Evolutionary conservation across 1,140 invertebrate genomes (phyloP), one percentile per base, ranked within the genome.

Genomic region (Drosophila repletoides): DNA sequence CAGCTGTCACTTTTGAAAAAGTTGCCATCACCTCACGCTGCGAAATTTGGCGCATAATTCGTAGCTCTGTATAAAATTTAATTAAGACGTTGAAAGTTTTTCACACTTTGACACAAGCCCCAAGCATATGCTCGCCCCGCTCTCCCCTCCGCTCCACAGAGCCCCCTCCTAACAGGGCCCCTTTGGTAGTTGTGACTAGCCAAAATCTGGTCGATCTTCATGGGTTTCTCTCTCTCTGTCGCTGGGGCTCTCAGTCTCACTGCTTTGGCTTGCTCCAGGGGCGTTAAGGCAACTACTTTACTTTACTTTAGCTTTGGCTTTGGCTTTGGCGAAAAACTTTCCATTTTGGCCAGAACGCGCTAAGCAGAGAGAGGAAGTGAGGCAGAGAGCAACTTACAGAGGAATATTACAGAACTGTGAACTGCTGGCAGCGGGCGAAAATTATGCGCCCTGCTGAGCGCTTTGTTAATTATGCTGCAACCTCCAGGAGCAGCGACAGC

Each of bases 1-100:
- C 79, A 86, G 79, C 79, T 83, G 79, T 84, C 79, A 83, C 80
- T 86, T 74, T 83, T 84, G n/a, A 72, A 83, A 79, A 83, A 83
- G 79, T 83, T 83, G 48, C 59, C 52, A 40, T 61, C 60, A 43
- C 59, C 61, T 59, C 40, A 22, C 14, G 34, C 72, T 58, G 51
- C 45, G 33, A 67, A 67, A 36, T 56, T 56, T 66, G 48, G 46
- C 56, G 64, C 64, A 52, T 64, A 73, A 58, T 51, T 80, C 72
- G 59, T 64, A 43, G 68, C 68, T 76, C 67, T 76, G 58, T 70
- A 83, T 83, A 83, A 83, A 83, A 83, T 83, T 84, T 84, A 84
- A 84, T 84, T 84, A 84, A 84, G 80, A 84, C 80, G 74, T 74
- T 72, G 31, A 84, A 84, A 84, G 74, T 84, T 84, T 83, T 86